Conservation (phyloP, 2,888 invertebrate species). For the Cryptophagus acutangulus region DNA sequence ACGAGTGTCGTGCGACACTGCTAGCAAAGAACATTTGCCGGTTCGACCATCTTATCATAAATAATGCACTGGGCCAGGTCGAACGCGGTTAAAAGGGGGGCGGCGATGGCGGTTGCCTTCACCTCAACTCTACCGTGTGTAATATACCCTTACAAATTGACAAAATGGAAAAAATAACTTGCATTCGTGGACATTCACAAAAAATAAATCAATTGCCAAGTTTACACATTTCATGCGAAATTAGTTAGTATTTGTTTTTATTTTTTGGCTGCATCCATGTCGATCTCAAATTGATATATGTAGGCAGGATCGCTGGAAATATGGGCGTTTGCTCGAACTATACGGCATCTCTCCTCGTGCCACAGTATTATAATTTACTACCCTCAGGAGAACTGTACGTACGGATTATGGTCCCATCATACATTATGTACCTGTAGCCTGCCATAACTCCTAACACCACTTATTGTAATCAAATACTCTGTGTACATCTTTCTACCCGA, state of each 20-base stretch:
- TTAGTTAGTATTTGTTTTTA: too few relatives aligned
- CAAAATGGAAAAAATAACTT: too few relatives aligned
- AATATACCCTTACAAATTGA: too few relatives aligned
- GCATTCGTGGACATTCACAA: too few relatives aligned
- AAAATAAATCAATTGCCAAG: too few relatives aligned
- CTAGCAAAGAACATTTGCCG: slow-evolving; percentile 6
- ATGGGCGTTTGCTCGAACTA: neutral
- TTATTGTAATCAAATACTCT: slow-evolving; percentile 34
- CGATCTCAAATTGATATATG: slow-evolving; percentile 28
- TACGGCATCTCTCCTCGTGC: slow-evolving; percentile 14
- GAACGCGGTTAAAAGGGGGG: neutral
- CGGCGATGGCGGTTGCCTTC: neutral
- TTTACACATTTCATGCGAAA: too few relatives aligned
- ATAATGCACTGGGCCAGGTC: slow-evolving; percentile 35
- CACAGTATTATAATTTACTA: slow-evolving; percentile 32
- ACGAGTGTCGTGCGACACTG: slow-evolving; percentile 41
- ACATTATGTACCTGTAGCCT: slow-evolving; percentile 33
- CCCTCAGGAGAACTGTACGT: slow-evolving; percentile 29
- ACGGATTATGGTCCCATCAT: slow-evolving; percentile 34
- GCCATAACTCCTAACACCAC: slow-evolving; percentile 34
- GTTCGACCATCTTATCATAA: slow-evolving; percentile 39
- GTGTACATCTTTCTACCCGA: slow-evolving; percentile 13
- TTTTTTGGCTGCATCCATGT: slow-evolving; percentile 15
- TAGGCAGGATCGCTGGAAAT: slow-evolving; percentile 5
- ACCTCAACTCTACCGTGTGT: too few relatives aligned